These are phyloP conservation scores for Barbus barbus DNA, from an alignment of 2,113 vertebrate genomes.

Conservation along the genomic window DNA sequence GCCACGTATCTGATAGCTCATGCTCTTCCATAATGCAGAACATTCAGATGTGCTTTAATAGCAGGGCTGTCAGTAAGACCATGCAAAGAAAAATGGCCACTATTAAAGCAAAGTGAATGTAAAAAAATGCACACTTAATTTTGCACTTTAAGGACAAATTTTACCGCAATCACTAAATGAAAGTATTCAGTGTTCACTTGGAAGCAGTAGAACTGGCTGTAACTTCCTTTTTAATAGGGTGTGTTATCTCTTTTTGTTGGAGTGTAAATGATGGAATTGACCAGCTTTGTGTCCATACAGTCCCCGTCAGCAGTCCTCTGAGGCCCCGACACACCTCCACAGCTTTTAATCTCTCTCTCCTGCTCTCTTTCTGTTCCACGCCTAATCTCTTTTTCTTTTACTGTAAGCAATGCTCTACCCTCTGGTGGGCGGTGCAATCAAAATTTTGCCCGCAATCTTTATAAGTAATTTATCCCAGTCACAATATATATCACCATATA, in stretches of 20 bases:
- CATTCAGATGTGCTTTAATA: constrained; percentile 12
- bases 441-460: background rate
- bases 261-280: too few relatives aligned
- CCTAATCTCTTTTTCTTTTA: background rate
- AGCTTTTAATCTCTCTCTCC: background rate
- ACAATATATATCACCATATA: background rate
- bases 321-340: background rate
- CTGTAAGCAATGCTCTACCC: background rate
- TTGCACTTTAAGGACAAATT: background rate
- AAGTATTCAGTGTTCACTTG: background rate
- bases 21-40: background rate
- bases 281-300: constrained; percentile 11
- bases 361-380: constrained; percentile 8
- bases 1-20: too few relatives aligned
- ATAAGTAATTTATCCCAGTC: constrained; percentile 2
- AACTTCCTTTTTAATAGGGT: background rate
- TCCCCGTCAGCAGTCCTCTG: constrained; percentile 54
- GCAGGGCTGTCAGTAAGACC: constrained; percentile 14
- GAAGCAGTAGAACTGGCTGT: background rate
- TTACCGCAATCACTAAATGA: background rate
- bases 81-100: constrained; percentile 23
- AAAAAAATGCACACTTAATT: background rate
- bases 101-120: constrained; percentile 17
- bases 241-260: background rate
- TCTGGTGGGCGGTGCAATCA: background rate